phyloP scores from a whole-genome alignment of 2,888 invertebrate species.

The Boloria selene region DNA sequence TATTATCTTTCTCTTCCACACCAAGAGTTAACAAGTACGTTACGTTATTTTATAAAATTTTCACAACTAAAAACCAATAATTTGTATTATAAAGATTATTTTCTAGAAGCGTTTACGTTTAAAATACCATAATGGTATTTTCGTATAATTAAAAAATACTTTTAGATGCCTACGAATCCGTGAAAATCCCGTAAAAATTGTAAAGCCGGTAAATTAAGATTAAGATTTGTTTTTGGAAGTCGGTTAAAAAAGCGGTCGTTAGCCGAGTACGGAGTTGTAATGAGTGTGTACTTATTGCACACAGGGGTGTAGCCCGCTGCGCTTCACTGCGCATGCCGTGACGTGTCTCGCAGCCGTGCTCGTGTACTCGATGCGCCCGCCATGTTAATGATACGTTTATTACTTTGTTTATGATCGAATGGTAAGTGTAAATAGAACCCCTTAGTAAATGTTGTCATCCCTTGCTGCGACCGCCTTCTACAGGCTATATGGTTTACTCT shows the following conservation, averaged over 20 bases:
- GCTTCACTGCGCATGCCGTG: slow-evolving; percentile 40
- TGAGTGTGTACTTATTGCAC: slow-evolving; percentile 6
- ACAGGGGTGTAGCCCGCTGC: slow-evolving; percentile 3
- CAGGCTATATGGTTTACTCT: slow-evolving; percentile 4
- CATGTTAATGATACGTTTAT: slow-evolving; percentile 38
- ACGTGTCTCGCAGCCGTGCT: slow-evolving; percentile 22
- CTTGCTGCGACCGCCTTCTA: slow-evolving; percentile 17
- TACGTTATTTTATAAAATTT: no score
- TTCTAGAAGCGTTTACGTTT: no score
- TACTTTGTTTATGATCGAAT: slow-evolving; percentile 31
- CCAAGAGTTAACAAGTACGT: no score
- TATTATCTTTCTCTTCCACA: no score
- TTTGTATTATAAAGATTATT: no score
- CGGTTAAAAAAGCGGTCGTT: neutral
- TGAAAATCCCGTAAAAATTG: no score
- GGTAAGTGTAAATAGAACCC: slow-evolving; percentile 41
- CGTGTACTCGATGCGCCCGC: slow-evolving; percentile 31
- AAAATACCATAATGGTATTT: no score
- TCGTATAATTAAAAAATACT: no score
- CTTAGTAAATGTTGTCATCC: slow-evolving; percentile 26
- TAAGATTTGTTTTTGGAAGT: no score
- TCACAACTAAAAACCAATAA: no score
- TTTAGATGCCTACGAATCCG: no score
- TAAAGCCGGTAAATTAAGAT: no score
- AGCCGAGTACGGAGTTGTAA: neutral